Evolutionary conservation across 2,797 vertebrate genomes (phyloP).

Genomic region (Rhinella marina): DNA sequence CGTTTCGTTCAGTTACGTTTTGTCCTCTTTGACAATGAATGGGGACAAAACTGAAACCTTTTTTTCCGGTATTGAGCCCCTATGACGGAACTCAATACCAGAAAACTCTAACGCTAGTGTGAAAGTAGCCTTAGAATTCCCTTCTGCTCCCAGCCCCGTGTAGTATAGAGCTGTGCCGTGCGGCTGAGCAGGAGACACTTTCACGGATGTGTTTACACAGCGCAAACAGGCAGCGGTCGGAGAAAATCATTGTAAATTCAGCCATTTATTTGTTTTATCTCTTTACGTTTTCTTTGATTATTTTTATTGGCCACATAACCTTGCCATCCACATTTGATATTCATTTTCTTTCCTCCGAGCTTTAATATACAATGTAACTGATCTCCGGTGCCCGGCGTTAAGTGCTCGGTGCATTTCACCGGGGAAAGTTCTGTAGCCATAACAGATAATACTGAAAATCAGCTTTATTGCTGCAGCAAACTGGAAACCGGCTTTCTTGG

Average conservation of each 20-base stretch:
- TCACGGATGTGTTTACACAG: background rate
- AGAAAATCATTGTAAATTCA: constrained; percentile 30
- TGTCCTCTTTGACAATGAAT: too few species aligned
- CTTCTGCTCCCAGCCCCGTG: background rate
- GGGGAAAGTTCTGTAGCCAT: constrained; percentile 21
- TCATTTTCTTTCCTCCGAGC: background rate
- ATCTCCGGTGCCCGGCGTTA: constrained; percentile 24
- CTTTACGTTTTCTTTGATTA: constrained; percentile 35
- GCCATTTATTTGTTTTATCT: constrained; percentile 38
- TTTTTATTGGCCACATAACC: constrained; percentile 39
- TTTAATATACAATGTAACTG: constrained; percentile 34
- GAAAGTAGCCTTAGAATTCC: background rate
- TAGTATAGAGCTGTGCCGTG: background rate
- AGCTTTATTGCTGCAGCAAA: constrained; percentile 53
- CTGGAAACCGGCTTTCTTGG: constrained; percentile 32
- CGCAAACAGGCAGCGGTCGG: background rate
- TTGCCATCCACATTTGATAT: background rate
- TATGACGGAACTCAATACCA: too few species aligned
- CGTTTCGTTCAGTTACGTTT: too few species aligned
- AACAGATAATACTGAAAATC: constrained; percentile 47
- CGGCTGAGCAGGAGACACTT: background rate
- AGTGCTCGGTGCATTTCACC: constrained; percentile 36
- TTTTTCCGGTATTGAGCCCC: too few species aligned
- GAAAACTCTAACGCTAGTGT: too few species aligned
- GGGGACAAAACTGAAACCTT: too few species aligned